Evolutionary conservation across 2,113 vertebrate genomes (phyloP).

Genomic region (Gallinago jamesoni): DNA sequence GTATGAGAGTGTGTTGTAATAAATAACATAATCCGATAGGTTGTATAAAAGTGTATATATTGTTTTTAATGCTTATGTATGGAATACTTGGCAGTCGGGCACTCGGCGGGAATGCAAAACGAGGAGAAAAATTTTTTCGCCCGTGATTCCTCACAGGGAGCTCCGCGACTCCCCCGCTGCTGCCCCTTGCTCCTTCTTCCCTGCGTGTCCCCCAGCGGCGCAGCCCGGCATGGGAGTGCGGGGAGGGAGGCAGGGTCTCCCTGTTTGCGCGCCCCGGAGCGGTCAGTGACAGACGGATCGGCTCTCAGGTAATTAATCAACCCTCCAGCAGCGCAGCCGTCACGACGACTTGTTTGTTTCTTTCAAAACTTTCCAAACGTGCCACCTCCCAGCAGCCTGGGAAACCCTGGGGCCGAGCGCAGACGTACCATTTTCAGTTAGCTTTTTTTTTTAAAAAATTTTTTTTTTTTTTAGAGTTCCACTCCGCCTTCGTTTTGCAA

Average conservation of each 20-base stretch:
- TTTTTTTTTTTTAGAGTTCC: neutral
- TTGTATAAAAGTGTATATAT: neutral
- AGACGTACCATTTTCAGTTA: neutral
- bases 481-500: neutral
- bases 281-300: fast-evolving
- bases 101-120: neutral
- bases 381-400: neutral
- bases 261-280: fast-evolving
- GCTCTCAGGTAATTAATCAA: fast-evolving
- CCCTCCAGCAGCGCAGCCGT: fast-evolving
- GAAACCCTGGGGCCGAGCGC: neutral
- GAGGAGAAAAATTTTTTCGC: neutral
- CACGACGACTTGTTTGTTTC: neutral
- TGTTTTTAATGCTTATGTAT: neutral
- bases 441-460: neutral
- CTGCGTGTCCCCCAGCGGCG: fast-evolving
- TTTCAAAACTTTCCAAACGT: neutral
- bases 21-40: fast-evolving
- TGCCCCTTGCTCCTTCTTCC: fast-evolving
- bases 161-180: neutral
- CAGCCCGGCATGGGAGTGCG: fast-evolving
- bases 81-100: neutral
- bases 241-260: neutral
- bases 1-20: neutral
- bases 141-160: neutral